Conservation (phyloP, 2,113 vertebrate species). For the Vulpes vulpes region DNA sequence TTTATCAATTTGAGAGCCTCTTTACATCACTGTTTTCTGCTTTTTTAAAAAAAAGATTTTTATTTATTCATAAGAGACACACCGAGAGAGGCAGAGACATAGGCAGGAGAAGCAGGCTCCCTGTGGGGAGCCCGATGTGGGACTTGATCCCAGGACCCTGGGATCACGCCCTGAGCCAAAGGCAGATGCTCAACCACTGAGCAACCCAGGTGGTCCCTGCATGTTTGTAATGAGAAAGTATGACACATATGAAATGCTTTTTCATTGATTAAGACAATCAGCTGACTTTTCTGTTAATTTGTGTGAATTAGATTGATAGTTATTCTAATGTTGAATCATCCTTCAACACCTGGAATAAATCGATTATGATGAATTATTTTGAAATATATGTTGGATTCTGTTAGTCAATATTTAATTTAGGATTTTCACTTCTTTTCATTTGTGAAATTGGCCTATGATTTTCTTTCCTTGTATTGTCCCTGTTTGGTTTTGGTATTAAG, state of each 20-base stretch:
- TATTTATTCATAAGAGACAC: too few species aligned
- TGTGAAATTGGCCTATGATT: not conserved
- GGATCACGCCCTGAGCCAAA: too few species aligned
- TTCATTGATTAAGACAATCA: not conserved
- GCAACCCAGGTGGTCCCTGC: not conserved
- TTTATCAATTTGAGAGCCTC: not conserved
- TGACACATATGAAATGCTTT: not conserved
- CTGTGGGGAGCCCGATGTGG: too few species aligned
- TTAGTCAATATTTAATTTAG: slow-evolving; percentile 11
- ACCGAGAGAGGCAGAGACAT: too few species aligned
- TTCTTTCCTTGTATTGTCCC: not conserved
- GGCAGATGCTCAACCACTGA: too few species aligned
- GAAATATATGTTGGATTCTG: slow-evolving; percentile 16
- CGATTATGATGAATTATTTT: slow-evolving; percentile 15
- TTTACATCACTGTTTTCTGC: not conserved
- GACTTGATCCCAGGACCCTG: too few species aligned
- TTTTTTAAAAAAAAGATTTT: too few species aligned
- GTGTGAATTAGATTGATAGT: not conserved
- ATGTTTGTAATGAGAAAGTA: not conserved
- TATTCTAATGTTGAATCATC: not conserved
- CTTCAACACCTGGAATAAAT: not conserved
- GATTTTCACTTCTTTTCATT: not conserved
- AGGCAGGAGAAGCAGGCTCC: too few species aligned
- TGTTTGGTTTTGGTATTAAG: not conserved
- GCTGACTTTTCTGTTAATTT: not conserved